phyloP scores from a whole-genome alignment of 1,140 invertebrate genomes.

The Drosophila erecta region DNA sequence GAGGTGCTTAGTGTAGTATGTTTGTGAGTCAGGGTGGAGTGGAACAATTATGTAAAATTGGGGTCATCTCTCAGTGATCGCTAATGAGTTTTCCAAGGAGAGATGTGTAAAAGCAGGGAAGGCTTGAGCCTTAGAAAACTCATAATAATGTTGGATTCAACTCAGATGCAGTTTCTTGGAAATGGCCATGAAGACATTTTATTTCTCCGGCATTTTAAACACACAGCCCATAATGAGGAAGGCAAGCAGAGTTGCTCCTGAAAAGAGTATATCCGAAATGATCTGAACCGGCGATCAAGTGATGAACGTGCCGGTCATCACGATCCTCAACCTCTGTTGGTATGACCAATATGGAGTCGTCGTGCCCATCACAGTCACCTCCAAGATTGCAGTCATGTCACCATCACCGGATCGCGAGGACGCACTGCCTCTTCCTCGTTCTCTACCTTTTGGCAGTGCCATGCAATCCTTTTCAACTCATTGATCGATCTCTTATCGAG shows the following conservation, averaged over 20 bases:
- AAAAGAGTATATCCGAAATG: constrained; percentile 20
- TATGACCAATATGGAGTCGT: constrained; percentile 61
- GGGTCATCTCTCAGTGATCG: constrained; percentile 58
- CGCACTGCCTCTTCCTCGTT: constrained; percentile 13
- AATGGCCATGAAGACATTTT: constrained; percentile 41
- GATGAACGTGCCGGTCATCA: constrained; percentile 62
- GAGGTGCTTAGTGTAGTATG: constrained; percentile 47
- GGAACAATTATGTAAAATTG: constrained; percentile 74
- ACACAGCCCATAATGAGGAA: neutral
- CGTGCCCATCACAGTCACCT: constrained; percentile 59
- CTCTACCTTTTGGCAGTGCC: constrained; percentile 2
- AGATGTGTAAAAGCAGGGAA: constrained; percentile 34
- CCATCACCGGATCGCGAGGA: constrained; percentile 48
- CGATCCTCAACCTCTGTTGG: constrained; percentile 27
- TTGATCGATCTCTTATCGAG: constrained; percentile 56
- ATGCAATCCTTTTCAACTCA: constrained; percentile 54
- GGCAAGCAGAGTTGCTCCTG: constrained; percentile 21
- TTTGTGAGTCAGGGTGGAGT: constrained; percentile 26
- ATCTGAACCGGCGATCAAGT: constrained; percentile 33
- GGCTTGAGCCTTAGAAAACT: constrained; percentile 23
- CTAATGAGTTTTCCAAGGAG: constrained; percentile 62
- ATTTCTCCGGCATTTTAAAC: constrained; percentile 62
- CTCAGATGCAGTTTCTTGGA: constrained; percentile 58
- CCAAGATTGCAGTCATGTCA: constrained; percentile 12
- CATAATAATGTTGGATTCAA: constrained; percentile 62